Conservation (phyloP, 2,888 invertebrate species). For the Lithophane leautieri region DNA sequence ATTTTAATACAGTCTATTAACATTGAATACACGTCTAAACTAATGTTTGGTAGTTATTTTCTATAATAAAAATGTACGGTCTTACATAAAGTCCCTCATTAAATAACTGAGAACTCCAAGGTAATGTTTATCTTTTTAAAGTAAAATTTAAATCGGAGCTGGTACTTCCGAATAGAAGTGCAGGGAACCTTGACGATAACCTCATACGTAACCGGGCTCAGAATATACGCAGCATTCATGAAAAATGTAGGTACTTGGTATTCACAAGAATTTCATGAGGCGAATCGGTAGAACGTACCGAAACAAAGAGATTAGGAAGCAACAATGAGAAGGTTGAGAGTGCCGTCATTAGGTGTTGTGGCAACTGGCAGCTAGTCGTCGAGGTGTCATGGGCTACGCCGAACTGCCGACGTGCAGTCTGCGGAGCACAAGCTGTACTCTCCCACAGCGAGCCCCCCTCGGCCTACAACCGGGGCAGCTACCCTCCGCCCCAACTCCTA, state of each 20-base stretch:
- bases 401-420: slow-evolving; percentile 48
- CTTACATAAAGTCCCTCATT: slow-evolving; percentile 55
- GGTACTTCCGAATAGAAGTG: slow-evolving; percentile 53
- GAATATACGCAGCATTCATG: slow-evolving; percentile 32
- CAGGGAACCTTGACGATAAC: slow-evolving; percentile 58
- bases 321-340: slow-evolving; percentile 4
- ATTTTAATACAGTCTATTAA: slow-evolving; percentile 56
- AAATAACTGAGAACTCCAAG: slow-evolving; percentile 54
- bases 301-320: slow-evolving; percentile 40
- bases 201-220: slow-evolving; percentile 41
- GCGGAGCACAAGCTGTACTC: slow-evolving; percentile 1
- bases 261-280: slow-evolving; percentile 7
- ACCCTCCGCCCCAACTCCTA: slow-evolving; percentile 58
- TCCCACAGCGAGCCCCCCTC: slow-evolving; percentile 3
- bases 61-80: slow-evolving; percentile 58
- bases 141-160: slow-evolving; percentile 56
- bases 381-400: slow-evolving; percentile 43
- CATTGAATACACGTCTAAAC: slow-evolving; percentile 55
- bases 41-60: slow-evolving; percentile 50
- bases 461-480: slow-evolving; percentile 2
- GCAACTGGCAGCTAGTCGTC: slow-evolving; percentile 45
- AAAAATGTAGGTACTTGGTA: slow-evolving; percentile 15
- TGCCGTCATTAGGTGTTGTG: slow-evolving; percentile 28
- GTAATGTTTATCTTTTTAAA: slow-evolving; percentile 54
- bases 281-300: slow-evolving; percentile 28